Percentiles rank a stretch among this genome's conserved stretches.
Conservation (phyloP, 2,888 invertebrate species). For the Muscina levida region DNA sequence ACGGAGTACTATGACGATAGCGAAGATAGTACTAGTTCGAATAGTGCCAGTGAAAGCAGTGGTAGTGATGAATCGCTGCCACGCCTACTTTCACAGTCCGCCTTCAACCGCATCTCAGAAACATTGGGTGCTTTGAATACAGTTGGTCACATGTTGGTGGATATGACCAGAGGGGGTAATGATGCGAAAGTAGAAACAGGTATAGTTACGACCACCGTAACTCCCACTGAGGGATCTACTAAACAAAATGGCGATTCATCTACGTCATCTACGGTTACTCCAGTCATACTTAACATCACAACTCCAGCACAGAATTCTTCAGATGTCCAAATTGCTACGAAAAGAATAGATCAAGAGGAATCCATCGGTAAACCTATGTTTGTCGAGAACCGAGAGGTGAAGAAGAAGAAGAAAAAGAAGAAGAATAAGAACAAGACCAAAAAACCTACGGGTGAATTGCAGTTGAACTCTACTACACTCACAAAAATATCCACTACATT, state of each 20-base stretch:
- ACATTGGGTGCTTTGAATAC: slow-evolving; percentile 90
- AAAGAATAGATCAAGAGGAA: slow-evolving; percentile 71
- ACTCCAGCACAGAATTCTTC: slow-evolving; percentile 63
- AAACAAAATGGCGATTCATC: slow-evolving; percentile 39
- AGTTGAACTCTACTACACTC: slow-evolving; percentile 59
- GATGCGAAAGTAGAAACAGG: slow-evolving; percentile 65
- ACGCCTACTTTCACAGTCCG: slow-evolving; percentile 83
- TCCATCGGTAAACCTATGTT: slow-evolving; percentile 70
- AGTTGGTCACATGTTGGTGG: slow-evolving; percentile 91
- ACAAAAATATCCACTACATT: slow-evolving; percentile 71
- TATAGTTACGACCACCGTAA: slow-evolving; percentile 16
- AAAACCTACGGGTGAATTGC: slow-evolving; percentile 73
- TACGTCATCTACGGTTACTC: slow-evolving; percentile 64
- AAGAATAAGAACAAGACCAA: slow-evolving; percentile 76
- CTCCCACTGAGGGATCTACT: slow-evolving; percentile 38
- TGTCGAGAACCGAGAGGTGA: slow-evolving; percentile 77
- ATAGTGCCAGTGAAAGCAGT: slow-evolving; percentile 69
- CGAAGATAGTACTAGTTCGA: slow-evolving; percentile 69
- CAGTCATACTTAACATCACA: slow-evolving; percentile 68
- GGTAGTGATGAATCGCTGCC: slow-evolving; percentile 78
- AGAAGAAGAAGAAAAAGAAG: slow-evolving; percentile 76
- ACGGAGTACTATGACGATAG: slow-evolving; percentile 75
- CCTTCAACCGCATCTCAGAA: slow-evolving; percentile 84
- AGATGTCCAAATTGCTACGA: slow-evolving; percentile 70
- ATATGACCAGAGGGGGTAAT: slow-evolving; percentile 84